Conservation (phyloP, 1,140 invertebrate genomes). For the Leucophenga varia region DNA sequence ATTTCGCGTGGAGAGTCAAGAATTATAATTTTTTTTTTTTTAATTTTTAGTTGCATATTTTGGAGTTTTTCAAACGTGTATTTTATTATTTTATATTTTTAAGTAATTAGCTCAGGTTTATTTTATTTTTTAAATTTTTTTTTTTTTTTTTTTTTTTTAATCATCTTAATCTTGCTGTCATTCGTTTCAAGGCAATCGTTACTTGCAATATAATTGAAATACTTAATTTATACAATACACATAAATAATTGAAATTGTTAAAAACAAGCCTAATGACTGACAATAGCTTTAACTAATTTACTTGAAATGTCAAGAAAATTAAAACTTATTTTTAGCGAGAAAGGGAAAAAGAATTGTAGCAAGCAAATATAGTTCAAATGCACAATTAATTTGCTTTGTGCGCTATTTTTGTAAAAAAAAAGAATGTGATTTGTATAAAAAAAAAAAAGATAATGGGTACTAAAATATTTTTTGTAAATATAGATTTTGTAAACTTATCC, state of each 20-base stretch:
- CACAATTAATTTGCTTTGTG: too few relatives aligned
- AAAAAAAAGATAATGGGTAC: too few relatives aligned
- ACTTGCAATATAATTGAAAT: not conserved
- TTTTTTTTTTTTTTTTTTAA: not conserved
- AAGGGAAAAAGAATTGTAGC: too few relatives aligned
- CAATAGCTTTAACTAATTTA: slow-evolving; percentile 1
- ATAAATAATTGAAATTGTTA: slow-evolving; percentile 1
- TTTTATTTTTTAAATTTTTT: not conserved
- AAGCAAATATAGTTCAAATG: too few relatives aligned
- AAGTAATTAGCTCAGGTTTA: not conserved
- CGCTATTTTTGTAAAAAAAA: too few relatives aligned
- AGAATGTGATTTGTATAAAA: too few relatives aligned
- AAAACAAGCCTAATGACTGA: slow-evolving; percentile 8
- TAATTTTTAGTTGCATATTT: not conserved
- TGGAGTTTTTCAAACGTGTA: not conserved
- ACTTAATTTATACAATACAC: not conserved
- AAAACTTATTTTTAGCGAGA: too few relatives aligned
- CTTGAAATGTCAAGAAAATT: too few relatives aligned
- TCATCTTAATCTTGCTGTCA: not conserved
- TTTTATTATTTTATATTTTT: not conserved
- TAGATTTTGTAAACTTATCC: too few relatives aligned
- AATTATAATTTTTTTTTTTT: not conserved
- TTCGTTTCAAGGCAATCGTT: not conserved
- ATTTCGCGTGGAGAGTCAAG: not conserved
- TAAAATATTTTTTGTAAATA: too few relatives aligned